Conservation (phyloP, 2,797 vertebrate genomes). For the Podargus strigoides region DNA sequence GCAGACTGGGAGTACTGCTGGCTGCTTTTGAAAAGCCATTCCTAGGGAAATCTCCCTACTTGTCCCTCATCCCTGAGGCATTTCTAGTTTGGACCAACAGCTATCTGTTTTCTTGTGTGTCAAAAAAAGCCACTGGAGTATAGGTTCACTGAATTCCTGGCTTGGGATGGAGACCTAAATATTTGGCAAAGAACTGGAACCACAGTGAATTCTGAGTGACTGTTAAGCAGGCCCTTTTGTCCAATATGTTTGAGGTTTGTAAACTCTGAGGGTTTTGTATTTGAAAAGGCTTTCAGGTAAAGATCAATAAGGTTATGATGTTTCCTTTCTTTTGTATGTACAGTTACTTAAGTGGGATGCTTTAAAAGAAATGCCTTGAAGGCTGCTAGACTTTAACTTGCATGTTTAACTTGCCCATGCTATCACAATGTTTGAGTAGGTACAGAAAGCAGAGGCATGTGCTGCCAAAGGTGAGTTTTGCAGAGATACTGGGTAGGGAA, state of each 20-base stretch:
- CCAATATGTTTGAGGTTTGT: neutral
- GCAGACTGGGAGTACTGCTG: neutral
- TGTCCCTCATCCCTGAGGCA: neutral
- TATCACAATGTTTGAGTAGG: neutral
- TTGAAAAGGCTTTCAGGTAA: neutral
- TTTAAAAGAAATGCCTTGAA: neutral
- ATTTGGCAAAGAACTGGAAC: neutral
- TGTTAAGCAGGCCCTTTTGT: neutral
- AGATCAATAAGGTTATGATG: neutral
- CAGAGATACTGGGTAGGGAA: neutral
- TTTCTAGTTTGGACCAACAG: neutral
- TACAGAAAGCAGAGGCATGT: neutral
- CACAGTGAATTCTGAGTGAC: neutral
- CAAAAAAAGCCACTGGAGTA: neutral
- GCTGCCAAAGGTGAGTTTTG: neutral
- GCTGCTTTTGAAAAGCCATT: neutral
- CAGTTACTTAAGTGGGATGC: neutral
- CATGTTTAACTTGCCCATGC: neutral
- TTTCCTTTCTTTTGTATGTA: neutral
- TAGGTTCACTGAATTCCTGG: neutral
- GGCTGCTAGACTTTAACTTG: neutral
- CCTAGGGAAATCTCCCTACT: neutral
- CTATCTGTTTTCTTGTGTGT: neutral
- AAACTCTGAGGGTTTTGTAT: neutral
- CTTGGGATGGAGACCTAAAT: neutral